Base-by-base conservation (phyloP, 92 coral and sea anemone genomes). In the Muricea muricata region DNA sequence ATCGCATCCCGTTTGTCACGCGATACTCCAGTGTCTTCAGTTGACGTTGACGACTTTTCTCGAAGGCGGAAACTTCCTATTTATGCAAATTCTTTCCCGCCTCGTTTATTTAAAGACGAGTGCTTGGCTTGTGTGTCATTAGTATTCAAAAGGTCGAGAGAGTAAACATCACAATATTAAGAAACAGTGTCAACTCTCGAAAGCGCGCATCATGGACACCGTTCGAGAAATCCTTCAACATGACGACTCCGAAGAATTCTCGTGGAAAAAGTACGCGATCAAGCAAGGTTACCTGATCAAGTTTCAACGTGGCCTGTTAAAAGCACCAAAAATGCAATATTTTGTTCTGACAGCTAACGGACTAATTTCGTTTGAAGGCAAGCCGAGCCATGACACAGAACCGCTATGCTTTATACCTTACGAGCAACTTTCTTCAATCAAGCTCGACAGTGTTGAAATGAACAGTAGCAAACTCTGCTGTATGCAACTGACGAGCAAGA, bases 271-370 rank as follows among this genome's bases (percentile, higher is more conserved):
- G n/a, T 37, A 70, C 39, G 76, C 76, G 3, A 7, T 70, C n/a
- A 70, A 70, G 39, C 76, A 70, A 70, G 76, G 76, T 10, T 70
- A 45, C 14, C 26, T 70, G 31, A 35, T 70, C 48, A 70, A 70
- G 18, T 37, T 70, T 70, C 52, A 70, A 9, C 76, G 76, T 15
- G 76, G 76, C 26, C 8, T 70, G 21, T 17, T 70, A 14, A 70
- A 70, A 34, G 76, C 76, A 24, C 76, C 76, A 70, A 70, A 70
- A 24, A 70, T 70, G 76, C 76, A 70, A 24, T 70, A 70, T 25
- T 70, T 33, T 70, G 76, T 70, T 20, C 55, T 70, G 14, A 70
- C 76, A 24, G 46, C 29, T 0, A 12, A 35, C 28, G 76, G 76
- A 17, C 50, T 70, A 2, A 45, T 70, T 8, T 35, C 76, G 39